Evolutionary conservation across 2,888 invertebrate species (phyloP), one percentile per base, ranked within the genome.

Genomic region (Micoletzkya japonica): DNA sequence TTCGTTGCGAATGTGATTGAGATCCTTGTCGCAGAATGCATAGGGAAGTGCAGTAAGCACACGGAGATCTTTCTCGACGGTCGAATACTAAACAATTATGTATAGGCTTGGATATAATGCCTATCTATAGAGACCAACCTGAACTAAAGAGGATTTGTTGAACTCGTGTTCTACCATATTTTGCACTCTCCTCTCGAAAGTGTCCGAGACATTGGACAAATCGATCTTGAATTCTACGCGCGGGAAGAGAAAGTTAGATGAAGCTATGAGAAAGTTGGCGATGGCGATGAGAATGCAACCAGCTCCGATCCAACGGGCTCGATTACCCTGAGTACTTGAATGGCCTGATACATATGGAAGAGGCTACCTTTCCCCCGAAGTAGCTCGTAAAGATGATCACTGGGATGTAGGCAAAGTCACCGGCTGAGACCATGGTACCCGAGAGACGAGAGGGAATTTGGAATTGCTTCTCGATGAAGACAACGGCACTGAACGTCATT

Each of bases 351-450:
- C 2, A 52, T n/a, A 32, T 49, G n/a, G 30, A 58, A 30, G 0
- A 37, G 10, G 56, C 57, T 64, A 81, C 80, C 74, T 82, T 84
- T 54, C 83, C 81, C 17, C 84, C 84, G 64, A 84, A 77, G 67
- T 85, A 85, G 64, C 82, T 76, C 7, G 85, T 78, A 70, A 85
- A 81, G 28, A 85, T 78, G 49, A 85, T 83, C 39, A 81, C 79
- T 6, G 83, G 82, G 64, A 84, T 81, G 74, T 83, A 84, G 39
- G 84, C 85, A 67, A 85, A 84, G 70, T 85, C 85, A 56, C 80
- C 78, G n/a, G 85, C 85, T 1, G 83, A 83, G 4, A 85, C 82
- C 81, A 85, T 82, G 52, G 81, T 81, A 69, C 85, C 85, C 61
- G 73, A 79, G 20, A 85, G 70, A 59, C 81, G 73, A 17, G 80